Base-by-base conservation (phyloP, 2,113 vertebrate genomes). In the Pavo muticus region DNA sequence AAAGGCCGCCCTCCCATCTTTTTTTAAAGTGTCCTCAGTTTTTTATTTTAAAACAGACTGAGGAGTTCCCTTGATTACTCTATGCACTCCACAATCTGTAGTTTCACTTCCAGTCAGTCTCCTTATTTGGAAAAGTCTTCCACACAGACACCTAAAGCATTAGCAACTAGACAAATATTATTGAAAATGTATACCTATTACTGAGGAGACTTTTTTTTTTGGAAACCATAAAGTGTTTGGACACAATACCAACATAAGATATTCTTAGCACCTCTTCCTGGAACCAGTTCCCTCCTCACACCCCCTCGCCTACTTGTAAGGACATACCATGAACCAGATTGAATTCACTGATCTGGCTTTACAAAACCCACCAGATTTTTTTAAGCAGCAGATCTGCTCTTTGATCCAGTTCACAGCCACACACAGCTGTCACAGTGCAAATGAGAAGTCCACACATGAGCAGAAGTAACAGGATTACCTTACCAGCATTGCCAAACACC, bases 41-140 rank as follows among this genome's bases (percentile, higher is more conserved):
- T 94, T 90, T 75, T 47, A 68, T n/a, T 88, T 90, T 75, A 90
- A 92, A 94, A 92, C 18, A 96, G 73, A 84, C 44, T 48, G 72
- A 35, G 61, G 88, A 91, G 85, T 93, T 93, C 93, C 90, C 90
- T 83, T 91, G 90, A 80, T 94, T 95, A 93, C 86, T 71, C 69
- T 10, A 73, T 68, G 52, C 72, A 57, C 57, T 95, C 78, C 64
- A 95, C 79, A 87, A 91, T 91, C 87, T 81, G 60, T 75, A 81
- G 95, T 91, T 95, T 95, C 94, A 89, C 47, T 45, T 44, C 82
- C 72, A 96, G 72, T 94, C 95, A 95, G 82, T 23, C 73, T 93
- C 91, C 93, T 91, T 95, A 96, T 96, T 90, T 94, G 93, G 88
- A 30, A 76, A 95, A 91, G 90, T 81, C 85, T 90, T 95, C 88